Base-by-base conservation (phyloP, 37 sponge, comb jelly and placozoan species). In the Mnemiopsis leidyi region DNA sequence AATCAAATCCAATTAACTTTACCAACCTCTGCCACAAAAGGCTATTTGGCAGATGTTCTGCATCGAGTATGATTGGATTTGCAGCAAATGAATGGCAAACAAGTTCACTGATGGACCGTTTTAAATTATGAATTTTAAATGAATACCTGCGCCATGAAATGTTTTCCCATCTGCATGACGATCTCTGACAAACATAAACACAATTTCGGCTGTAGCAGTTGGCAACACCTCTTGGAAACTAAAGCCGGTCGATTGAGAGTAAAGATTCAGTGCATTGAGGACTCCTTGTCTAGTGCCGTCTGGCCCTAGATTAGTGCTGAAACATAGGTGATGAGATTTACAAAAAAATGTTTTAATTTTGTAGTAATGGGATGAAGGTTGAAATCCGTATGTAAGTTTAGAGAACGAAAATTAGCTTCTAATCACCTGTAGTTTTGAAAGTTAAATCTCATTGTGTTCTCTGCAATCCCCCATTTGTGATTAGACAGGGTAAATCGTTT, bases 361-460 rank as follows among this genome's bases (percentile, higher is more conserved):
- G n/a, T n/a, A n/a, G n/a, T n/a, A n/a, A n/a, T n/a, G n/a, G n/a
- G n/a, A n/a, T n/a, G n/a, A n/a, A n/a, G n/a, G n/a, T n/a, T n/a
- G n/a, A n/a, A n/a, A n/a, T n/a, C n/a, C n/a, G n/a, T n/a, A n/a
- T n/a, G n/a, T n/a, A n/a, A n/a, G n/a, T n/a, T n/a, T n/a, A n/a
- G n/a, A n/a, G n/a, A n/a, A n/a, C n/a, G n/a, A n/a, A n/a, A n/a
- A n/a, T n/a, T n/a, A n/a, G n/a, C n/a, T n/a, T 28, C 75, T 23
- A 71, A 23, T 34, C 3, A 85, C 90, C 90, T 85, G 61, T 85
- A 85, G 24, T 85, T 85, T 61, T 85, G 90, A 40, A 85, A 85
- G 48, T 39, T 85, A 61, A 85, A 85, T 40, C 29, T 85, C 0
- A 85, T 16, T 3, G 1, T 2, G 7, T 85, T 38, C 1, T 85